A percentile compares a stretch with the other conserved stretches of the same genome.
Evolutionary conservation across 2,113 vertebrate species (phyloP).

Genomic region (Platycercus adscitus): DNA sequence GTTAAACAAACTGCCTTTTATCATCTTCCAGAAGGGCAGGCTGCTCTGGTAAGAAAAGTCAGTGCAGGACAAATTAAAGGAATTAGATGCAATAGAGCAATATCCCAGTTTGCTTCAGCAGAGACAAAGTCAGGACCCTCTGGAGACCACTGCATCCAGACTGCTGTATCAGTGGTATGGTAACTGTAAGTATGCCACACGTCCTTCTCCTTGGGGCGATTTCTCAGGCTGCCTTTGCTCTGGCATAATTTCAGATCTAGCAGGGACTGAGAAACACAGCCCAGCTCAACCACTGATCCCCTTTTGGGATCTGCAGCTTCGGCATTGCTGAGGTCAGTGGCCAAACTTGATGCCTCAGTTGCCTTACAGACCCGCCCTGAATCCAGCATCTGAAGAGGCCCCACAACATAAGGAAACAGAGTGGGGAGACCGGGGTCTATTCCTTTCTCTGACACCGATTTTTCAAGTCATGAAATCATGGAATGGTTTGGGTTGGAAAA

Average conservation of each 20-base stretch:
- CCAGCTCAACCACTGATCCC: background rate
- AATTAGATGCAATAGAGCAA: background rate
- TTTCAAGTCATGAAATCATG: background rate
- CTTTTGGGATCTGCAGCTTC: background rate
- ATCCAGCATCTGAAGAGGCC: background rate
- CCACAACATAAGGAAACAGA: background rate
- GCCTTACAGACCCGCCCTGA: background rate
- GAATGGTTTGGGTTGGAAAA: background rate
- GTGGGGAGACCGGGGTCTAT: fast-evolving
- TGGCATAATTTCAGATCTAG: background rate
- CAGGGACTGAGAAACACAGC: background rate
- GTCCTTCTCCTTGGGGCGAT: background rate
- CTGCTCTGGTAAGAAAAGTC: background rate
- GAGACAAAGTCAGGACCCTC: background rate
- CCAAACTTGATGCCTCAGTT: background rate
- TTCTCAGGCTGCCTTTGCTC: background rate
- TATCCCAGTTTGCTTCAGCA: background rate
- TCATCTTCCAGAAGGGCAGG: background rate
- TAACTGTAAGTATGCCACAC: background rate
- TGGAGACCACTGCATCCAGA: background rate
- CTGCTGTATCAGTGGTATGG: background rate
- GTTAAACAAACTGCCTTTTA: constrained; percentile 18
- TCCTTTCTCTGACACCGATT: background rate
- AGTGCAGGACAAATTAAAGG: background rate
- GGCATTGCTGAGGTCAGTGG: background rate